These are phyloP conservation scores for Malthinus seriepunctatus DNA, from an alignment of 2,888 invertebrate species.

Conservation along the genomic window DNA sequence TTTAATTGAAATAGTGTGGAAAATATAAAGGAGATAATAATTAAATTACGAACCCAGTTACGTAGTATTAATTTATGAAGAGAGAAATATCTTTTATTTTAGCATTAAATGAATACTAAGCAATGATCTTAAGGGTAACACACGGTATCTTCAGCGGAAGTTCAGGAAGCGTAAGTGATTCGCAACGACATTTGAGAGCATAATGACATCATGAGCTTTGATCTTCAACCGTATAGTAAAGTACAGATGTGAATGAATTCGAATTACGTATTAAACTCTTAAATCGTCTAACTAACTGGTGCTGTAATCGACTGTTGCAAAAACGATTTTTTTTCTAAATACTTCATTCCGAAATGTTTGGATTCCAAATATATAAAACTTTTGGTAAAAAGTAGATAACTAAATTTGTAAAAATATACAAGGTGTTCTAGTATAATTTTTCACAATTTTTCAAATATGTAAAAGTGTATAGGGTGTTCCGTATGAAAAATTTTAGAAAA, in stretches of 20 bases:
- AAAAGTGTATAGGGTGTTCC: too few relatives aligned
- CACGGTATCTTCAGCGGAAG: conserved; percentile 29
- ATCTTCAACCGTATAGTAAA: conserved; percentile 31
- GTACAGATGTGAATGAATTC: conserved; percentile 23
- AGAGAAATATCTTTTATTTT: not conserved
- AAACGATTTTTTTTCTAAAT: too few relatives aligned
- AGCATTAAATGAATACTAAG: too few relatives aligned
- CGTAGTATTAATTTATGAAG: conserved; percentile 4
- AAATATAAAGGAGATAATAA: conserved; percentile 10
- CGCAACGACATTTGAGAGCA: conserved; percentile 38
- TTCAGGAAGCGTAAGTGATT: conserved; percentile 37
- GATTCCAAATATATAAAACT: too few relatives aligned
- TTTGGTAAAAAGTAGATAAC: too few relatives aligned
- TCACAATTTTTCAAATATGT: too few relatives aligned
- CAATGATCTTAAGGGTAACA: conserved; percentile 18
- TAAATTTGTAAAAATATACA: too few relatives aligned
- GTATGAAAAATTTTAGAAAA: too few relatives aligned
- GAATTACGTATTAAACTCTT: conserved; percentile 6
- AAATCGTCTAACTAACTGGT: not conserved
- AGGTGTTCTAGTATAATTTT: too few relatives aligned
- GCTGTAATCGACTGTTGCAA: too few relatives aligned
- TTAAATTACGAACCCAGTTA: conserved; percentile 23
- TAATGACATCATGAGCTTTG: conserved; percentile 48
- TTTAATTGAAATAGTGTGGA: not conserved
- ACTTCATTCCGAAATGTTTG: too few relatives aligned